Base-by-base conservation (phyloP, 1,140 invertebrate genomes). In the Drosophila prosaltans region DNA sequence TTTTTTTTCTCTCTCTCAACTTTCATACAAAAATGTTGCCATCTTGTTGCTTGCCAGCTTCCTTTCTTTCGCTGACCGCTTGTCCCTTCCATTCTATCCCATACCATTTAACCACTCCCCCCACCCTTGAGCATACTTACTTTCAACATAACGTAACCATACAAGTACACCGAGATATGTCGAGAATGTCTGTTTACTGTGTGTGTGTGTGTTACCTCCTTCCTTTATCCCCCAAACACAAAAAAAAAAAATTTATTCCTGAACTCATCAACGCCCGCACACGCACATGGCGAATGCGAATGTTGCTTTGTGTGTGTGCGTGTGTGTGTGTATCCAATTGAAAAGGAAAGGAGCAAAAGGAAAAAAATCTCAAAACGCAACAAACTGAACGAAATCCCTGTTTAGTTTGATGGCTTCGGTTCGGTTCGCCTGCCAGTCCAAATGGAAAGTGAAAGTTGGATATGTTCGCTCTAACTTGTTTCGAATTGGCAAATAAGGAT, bases 351-450 rank as follows among this genome's bases (percentile, higher is more conserved):
- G 57, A 72, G 62, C 36, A 59, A 59, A 39, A 24, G 66, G 11
- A 40, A 51, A 43, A 59, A 71, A 76, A 81, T 81, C 80, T 80
- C 70, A 83, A 88, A 88, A 83, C 83, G 71, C 72, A 88, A 80
- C 79, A 86, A 86, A 82, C 67, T 80, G 70, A 88, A 69, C 78
- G 68, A 83, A 88, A 83, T 83, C 83, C 80, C 78, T 74, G 71
- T 78, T 80, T 80, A 80, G 82, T 84, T 78, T 81, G 45, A 80
- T 72, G 67, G 62, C 65, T 70, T 72, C 66, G 64, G 57, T 74
- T 69, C 43, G 65, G 41, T 62, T 71, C 68, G 45, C 68, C 67
- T 80, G 66, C 57, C 71, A 65, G 66, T 67, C 40, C 70, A 58
- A 83, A 80, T 80, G 64, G 28, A 70, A 80, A 67, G 65, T 68